Evolutionary conservation across 2,888 invertebrate genomes (phyloP).

Genomic region (Ennomos fuscantarius): DNA sequence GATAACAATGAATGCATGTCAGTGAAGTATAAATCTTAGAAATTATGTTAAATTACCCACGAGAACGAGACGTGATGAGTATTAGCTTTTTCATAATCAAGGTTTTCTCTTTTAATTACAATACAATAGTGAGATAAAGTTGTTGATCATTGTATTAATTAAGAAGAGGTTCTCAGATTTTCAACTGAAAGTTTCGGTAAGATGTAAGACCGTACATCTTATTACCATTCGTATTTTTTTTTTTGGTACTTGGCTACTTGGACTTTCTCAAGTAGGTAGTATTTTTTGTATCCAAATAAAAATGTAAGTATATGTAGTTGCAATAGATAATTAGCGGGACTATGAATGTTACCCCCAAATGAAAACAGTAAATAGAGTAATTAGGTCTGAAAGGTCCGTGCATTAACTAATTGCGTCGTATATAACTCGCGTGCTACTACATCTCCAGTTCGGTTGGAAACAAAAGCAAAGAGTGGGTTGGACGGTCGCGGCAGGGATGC

Average conservation of each 20-base stretch:
- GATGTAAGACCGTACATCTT: too few relatives aligned
- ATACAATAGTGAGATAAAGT: conserved; percentile 25
- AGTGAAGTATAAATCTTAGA: background rate
- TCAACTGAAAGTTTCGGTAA: background rate
- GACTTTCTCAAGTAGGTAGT: too few relatives aligned
- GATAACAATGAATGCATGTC: conserved; percentile 9
- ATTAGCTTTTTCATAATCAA: conserved; percentile 16
- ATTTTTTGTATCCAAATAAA: too few relatives aligned
- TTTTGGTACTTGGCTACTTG: too few relatives aligned
- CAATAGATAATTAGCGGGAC: too few relatives aligned
- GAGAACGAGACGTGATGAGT: conserved; percentile 10
- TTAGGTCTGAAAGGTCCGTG: background rate
- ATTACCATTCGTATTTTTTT: too few relatives aligned
- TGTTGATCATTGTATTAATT: conserved; percentile 17
- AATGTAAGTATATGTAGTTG: too few relatives aligned
- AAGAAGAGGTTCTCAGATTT: background rate
- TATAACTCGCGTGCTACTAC: conserved; percentile 8
- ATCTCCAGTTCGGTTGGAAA: conserved; percentile 53
- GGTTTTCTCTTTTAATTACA: conserved; percentile 17
- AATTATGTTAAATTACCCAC: background rate
- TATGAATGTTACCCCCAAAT: too few relatives aligned
- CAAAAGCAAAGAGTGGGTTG: conserved; percentile 51
- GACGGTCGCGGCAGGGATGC: conserved; percentile 52
- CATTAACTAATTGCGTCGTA: background rate
- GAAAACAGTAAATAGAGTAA: background rate